Conservation (phyloP, 1,140 invertebrate species). For the Dendroctonus valens region DNA sequence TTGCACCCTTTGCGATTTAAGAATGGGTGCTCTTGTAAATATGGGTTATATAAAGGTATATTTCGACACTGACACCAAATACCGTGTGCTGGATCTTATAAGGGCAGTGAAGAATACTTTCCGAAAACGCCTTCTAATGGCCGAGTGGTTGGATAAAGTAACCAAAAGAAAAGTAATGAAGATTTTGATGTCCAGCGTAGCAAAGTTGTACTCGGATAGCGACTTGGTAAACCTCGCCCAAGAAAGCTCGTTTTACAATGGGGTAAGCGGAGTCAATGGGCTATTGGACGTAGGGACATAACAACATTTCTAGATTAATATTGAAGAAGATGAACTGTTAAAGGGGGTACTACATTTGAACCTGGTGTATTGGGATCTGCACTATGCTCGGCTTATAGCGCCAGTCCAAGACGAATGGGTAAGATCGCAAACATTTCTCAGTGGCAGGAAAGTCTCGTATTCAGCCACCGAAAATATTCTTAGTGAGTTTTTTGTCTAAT, state of each 20-base stretch:
- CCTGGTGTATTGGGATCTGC: constrained; percentile 72
- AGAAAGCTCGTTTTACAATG: constrained; percentile 19
- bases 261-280: constrained; percentile 13
- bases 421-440: constrained; percentile 31
- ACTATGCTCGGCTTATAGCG: constrained; percentile 66
- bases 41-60: constrained; percentile 74
- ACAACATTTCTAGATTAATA: constrained; percentile 58
- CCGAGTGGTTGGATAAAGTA: constrained; percentile 51
- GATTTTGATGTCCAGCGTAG: constrained; percentile 72
- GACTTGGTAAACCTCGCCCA: constrained; percentile 66
- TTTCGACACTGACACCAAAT: constrained; percentile 56
- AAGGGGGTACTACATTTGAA: constrained; percentile 73
- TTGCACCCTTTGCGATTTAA: constrained; percentile 5
- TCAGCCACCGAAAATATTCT: constrained; percentile 37
- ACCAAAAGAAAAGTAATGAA: constrained; percentile 72
- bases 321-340: constrained; percentile 67
- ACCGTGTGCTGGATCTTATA: constrained; percentile 32
- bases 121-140: constrained; percentile 29
- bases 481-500: constrained; percentile 33
- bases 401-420: constrained; percentile 33
- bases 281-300: not conserved
- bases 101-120: constrained; percentile 40
- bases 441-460: constrained; percentile 37
- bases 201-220: constrained; percentile 79
- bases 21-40: constrained; percentile 35